phyloP scores from a whole-genome alignment of 2,113 vertebrate species.

The Erinaceus europaeus region DNA sequence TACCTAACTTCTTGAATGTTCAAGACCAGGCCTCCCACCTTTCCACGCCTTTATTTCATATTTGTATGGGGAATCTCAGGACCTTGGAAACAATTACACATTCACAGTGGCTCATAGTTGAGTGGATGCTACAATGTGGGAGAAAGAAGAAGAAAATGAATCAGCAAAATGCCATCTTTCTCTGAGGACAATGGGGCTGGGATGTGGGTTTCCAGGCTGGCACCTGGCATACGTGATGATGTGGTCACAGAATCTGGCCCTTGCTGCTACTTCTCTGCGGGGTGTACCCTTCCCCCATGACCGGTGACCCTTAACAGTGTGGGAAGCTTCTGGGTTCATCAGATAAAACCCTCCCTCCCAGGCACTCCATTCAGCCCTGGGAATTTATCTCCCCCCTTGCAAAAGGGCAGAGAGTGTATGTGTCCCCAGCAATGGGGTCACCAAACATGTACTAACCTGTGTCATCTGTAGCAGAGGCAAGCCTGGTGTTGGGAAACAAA shows the following conservation, averaged over 20 bases:
- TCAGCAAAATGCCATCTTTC: background rate
- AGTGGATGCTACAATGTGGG: background rate
- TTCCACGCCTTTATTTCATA: background rate
- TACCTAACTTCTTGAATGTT: background rate
- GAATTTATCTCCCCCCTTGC: background rate
- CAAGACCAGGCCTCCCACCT: background rate
- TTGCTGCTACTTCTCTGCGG: no score
- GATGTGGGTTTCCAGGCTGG: background rate
- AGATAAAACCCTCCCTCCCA: background rate
- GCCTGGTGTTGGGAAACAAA: background rate
- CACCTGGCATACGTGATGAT: fast-evolving
- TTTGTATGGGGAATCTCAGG: background rate
- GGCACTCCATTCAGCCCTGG: no score
- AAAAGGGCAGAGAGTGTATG: background rate
- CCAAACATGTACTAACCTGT: background rate
- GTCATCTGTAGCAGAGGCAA: background rate
- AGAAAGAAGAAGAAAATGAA: background rate
- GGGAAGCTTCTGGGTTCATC: background rate
- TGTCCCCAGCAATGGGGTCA: background rate
- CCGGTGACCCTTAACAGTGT: background rate
- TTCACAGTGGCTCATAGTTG: background rate
- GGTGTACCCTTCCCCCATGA: background rate
- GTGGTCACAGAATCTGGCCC: no score
- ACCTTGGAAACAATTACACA: background rate
- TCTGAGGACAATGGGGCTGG: background rate